A percentile compares a stretch with the other conserved stretches of the same genome.
phyloP scores from a whole-genome alignment of 1,140 invertebrate genomes.

The Heliconius himera region DNA sequence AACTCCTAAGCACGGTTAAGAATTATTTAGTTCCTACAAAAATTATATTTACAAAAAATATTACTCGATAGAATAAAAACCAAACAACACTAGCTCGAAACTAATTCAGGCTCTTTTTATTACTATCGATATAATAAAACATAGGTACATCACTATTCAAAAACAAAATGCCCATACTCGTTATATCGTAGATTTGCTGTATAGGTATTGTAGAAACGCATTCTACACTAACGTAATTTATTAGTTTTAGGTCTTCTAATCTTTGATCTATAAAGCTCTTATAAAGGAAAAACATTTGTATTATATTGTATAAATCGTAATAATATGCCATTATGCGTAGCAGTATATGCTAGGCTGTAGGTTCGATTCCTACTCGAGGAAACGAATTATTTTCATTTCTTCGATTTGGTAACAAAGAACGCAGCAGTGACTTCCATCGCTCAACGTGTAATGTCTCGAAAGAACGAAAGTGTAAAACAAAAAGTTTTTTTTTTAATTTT shows the following conservation, averaged over 20 bases:
- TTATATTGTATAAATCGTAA: background rate
- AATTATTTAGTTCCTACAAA: no score
- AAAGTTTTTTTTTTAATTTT: no score
- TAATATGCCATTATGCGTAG: background rate
- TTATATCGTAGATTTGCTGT: slow-evolving; percentile 34
- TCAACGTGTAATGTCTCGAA: background rate
- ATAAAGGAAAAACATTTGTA: slow-evolving; percentile 26
- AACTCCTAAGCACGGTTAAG: no score
- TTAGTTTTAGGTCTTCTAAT: slow-evolving; percentile 56
- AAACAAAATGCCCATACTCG: slow-evolving; percentile 51
- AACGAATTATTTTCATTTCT: background rate
- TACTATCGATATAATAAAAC: background rate
- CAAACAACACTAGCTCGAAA: background rate
- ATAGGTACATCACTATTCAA: slow-evolving; percentile 17
- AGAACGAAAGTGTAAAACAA: background rate
- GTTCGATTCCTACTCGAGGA: background rate
- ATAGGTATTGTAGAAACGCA: slow-evolving; percentile 44
- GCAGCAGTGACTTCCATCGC: background rate
- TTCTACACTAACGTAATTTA: slow-evolving; percentile 61
- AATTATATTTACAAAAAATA: background rate
- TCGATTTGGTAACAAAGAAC: background rate
- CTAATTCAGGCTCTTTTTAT: background rate
- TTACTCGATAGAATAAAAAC: background rate
- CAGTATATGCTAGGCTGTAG: background rate
- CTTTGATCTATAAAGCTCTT: slow-evolving; percentile 43